A percentile compares a stretch with the other conserved stretches of the same genome.
These are phyloP conservation scores for Nomada flava DNA, from an alignment of 2,888 invertebrate genomes.

Conservation along the genomic window DNA sequence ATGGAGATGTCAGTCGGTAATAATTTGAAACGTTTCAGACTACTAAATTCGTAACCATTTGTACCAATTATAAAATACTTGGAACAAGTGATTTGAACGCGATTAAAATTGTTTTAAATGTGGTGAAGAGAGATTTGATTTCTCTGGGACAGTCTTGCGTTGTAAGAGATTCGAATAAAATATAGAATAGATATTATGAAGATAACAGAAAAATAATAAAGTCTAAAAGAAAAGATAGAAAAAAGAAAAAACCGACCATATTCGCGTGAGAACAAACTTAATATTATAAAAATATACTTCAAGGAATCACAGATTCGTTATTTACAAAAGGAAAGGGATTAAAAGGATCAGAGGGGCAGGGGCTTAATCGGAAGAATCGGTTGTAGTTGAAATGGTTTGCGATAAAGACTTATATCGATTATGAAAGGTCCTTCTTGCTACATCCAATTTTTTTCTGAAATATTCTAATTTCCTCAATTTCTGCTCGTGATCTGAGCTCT, in stretches of 20 bases:
- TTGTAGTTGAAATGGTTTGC: conserved; percentile 67
- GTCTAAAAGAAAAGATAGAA: conserved; percentile 59
- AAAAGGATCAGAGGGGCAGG: conserved; percentile 37
- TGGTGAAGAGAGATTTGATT: conserved; percentile 20
- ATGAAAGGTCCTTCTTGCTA: conserved; percentile 75
- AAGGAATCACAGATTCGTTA: conserved; percentile 80
- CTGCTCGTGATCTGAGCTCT: conserved; percentile 77
- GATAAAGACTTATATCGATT: conserved; percentile 69
- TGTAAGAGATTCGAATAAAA: conserved; percentile 48
- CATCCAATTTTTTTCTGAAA: conserved; percentile 80
- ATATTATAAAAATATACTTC: conserved; percentile 81
- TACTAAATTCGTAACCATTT: conserved; percentile 21
- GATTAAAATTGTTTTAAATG: conserved; percentile 15
- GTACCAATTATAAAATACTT: conserved; percentile 35
- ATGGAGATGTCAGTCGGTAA: conserved; percentile 42
- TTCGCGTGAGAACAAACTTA: conserved; percentile 72
- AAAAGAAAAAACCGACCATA: conserved; percentile 52
- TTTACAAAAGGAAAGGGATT: conserved; percentile 74
- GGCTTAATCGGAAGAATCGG: conserved; percentile 79
- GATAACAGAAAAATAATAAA: conserved; percentile 51
- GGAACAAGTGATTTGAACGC: conserved; percentile 3
- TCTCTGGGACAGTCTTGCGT: conserved; percentile 38
- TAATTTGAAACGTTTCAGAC: conserved; percentile 34
- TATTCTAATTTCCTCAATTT: conserved; percentile 73
- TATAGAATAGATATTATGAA: conserved; percentile 13